A percentile compares a stretch with the other conserved stretches of the same genome.
Evolutionary conservation across 2,113 vertebrate genomes (phyloP).

Genomic region (Hippopotamus amphibius): DNA sequence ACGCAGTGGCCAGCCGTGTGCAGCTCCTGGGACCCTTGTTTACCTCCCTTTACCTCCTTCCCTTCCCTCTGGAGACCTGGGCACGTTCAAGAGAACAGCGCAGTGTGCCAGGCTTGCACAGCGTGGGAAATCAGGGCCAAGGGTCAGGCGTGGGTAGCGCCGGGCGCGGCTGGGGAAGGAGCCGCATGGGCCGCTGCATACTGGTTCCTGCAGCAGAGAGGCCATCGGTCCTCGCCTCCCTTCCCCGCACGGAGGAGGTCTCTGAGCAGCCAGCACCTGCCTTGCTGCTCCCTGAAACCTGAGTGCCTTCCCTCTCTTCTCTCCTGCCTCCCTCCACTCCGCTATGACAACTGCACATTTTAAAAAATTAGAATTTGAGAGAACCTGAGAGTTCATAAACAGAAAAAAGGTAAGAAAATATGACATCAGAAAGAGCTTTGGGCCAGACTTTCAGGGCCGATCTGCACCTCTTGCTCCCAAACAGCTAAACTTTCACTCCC

Average conservation of each 20-base stretch:
- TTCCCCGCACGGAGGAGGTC: fast-evolving
- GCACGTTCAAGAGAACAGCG: neutral
- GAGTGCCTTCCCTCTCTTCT: neutral
- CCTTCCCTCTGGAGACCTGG: fast-evolving
- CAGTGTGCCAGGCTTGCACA: neutral
- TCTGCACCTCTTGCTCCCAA: neutral
- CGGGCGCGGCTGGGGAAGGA: neutral
- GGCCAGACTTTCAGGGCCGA: neutral
- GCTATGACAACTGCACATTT: neutral
- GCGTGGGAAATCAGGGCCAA: constrained; percentile 2
- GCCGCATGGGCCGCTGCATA: fast-evolving
- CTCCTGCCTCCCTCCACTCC: neutral
- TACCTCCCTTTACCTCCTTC: neutral
- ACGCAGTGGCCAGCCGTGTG: neutral
- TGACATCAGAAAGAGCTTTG: neutral
- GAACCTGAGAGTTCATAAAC: neutral
- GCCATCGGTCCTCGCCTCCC: neutral
- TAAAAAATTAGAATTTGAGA: neutral
- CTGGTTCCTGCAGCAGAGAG: neutral
- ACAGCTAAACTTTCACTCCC: neutral
- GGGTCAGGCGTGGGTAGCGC: neutral
- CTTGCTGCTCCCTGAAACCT: neutral
- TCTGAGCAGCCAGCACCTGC: neutral
- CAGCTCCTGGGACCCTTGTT: neutral
- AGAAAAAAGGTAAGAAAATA: neutral